These are phyloP conservation scores for Drosophila robusta DNA, from an alignment of 2,888 invertebrate species.

Conservation along the genomic window DNA sequence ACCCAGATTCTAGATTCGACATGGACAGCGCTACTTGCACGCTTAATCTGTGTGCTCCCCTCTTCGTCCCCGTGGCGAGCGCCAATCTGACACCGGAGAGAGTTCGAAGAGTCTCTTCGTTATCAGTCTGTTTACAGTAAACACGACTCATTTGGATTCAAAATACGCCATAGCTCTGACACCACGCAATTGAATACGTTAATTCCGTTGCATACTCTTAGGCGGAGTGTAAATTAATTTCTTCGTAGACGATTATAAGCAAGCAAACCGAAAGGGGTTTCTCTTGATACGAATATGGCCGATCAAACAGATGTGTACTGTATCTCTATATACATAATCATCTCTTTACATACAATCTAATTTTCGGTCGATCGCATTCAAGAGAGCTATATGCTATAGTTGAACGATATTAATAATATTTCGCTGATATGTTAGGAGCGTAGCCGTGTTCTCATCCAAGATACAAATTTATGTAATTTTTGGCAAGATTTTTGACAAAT, in stretches of 20 bases:
- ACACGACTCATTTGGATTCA: conserved; percentile 5
- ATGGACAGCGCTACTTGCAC: conserved; percentile 8
- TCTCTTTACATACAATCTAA: too few species aligned
- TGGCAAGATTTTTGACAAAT: too few species aligned
- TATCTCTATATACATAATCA: too few species aligned
- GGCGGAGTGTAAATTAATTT: neutral
- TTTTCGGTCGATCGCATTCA: too few species aligned
- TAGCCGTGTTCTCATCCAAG: too few species aligned
- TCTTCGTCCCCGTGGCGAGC: neutral
- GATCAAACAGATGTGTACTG: too few species aligned
- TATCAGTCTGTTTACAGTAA: conserved; percentile 33
- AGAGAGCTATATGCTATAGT: too few species aligned
- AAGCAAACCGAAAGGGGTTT: too few species aligned
- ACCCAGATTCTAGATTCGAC: conserved; percentile 13
- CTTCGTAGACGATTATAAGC: neutral
- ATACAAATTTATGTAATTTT: too few species aligned
- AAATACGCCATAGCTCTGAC: neutral
- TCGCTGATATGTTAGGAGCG: too few species aligned
- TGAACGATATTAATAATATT: too few species aligned
- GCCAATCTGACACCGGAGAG: neutral
- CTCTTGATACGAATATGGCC: too few species aligned
- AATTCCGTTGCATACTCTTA: conserved; percentile 10
- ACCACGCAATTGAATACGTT: conserved; percentile 10
- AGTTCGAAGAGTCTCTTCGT: conserved; percentile 23
- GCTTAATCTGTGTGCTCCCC: conserved; percentile 18